Evolutionary conservation across 2,113 vertebrate genomes (phyloP).

Genomic region (Paradoxurus hermaphroditus): DNA sequence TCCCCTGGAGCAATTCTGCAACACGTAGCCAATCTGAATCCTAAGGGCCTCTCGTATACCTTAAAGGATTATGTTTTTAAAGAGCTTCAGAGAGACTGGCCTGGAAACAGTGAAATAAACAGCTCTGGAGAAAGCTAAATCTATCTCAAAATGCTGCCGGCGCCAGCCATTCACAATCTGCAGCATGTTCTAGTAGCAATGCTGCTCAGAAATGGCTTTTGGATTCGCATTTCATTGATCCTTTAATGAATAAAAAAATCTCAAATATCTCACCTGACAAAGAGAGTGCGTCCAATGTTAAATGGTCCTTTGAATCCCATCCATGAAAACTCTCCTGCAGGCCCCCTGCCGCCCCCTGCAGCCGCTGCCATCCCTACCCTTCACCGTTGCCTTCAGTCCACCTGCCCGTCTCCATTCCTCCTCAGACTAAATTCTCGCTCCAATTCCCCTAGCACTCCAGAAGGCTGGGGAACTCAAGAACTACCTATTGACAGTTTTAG

Average conservation of each 20-base stretch:
- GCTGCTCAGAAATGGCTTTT: constrained; percentile 83
- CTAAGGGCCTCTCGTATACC: constrained; percentile 92
- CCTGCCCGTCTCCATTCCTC: constrained; percentile 82
- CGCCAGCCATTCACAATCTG: constrained; percentile 66
- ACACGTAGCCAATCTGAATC: constrained; percentile 91
- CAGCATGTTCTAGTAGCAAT: constrained; percentile 63
- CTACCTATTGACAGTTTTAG: constrained; percentile 84
- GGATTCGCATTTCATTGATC: constrained; percentile 85
- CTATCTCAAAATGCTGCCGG: constrained; percentile 77
- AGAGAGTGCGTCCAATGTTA: constrained; percentile 76
- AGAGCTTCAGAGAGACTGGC: constrained; percentile 92
- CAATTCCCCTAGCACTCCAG: constrained; percentile 90
- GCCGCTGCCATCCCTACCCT: constrained; percentile 72
- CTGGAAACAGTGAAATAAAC: constrained; percentile 91
- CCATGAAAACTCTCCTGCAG: constrained; percentile 76
- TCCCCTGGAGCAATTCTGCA: constrained; percentile 82
- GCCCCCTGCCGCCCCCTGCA: constrained; percentile 63
- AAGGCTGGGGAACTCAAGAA: constrained; percentile 89
- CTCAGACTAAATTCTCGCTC: constrained; percentile 86
- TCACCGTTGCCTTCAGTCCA: constrained; percentile 75
- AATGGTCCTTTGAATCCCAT: constrained; percentile 74
- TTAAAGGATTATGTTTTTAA: constrained; percentile 93
- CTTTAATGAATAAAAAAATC: constrained; percentile 89
- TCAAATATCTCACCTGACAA: constrained; percentile 88
- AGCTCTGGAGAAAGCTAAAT: constrained; percentile 86